Percentiles rank a stretch among this genome's conserved stretches.
phyloP scores from a whole-genome alignment of 2,797 vertebrate genomes.

The Chrysocyon brachyurus region DNA sequence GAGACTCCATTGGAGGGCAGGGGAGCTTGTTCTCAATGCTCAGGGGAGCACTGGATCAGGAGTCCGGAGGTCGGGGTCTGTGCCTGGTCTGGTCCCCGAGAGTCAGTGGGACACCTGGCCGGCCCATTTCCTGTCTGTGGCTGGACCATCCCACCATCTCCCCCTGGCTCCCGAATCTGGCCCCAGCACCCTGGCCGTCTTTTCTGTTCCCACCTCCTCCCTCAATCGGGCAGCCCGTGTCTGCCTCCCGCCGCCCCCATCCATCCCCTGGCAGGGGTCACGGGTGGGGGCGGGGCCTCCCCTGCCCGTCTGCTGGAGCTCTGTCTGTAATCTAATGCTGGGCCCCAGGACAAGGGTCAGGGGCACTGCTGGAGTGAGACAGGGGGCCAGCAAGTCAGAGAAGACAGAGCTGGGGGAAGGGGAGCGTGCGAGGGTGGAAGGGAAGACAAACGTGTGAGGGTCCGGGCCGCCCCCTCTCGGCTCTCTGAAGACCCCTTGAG shows the following conservation, averaged over 20 bases:
- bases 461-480: neutral
- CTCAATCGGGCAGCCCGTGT: neutral
- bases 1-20: rapidly evolving
- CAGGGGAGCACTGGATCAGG: neutral
- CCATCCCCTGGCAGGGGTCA: neutral
- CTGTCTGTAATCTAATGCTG: conserved; percentile 63
- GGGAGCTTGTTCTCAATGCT: rapidly evolving
- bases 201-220: neutral
- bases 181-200: neutral
- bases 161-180: neutral
- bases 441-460: neutral
- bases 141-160: no score
- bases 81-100: neutral
- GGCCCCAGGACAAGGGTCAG: neutral
- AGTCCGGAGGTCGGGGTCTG: neutral
- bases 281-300: neutral
- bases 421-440: neutral
- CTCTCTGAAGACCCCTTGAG: neutral
- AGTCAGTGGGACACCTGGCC: rapidly evolving
- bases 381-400: neutral
- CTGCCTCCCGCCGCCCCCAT: neutral
- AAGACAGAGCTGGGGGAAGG: neutral
- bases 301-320: neutral
- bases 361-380: neutral
- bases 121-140: neutral